Evolutionary conservation across 2,888 invertebrate species (phyloP).

Genomic region (Platynereis dumerilii): DNA sequence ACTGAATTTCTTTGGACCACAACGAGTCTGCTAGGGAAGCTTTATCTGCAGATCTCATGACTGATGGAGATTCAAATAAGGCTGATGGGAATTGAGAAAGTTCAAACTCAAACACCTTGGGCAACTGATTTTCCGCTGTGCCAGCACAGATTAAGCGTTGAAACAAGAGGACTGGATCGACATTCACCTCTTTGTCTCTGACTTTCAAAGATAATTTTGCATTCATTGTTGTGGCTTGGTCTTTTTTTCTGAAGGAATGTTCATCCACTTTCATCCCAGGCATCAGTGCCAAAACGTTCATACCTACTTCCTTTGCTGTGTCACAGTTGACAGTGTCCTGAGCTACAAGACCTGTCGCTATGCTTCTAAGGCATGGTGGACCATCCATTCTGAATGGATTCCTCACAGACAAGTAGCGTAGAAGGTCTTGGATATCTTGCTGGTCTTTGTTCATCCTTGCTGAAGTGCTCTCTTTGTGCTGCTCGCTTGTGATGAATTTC

Average conservation of each 20-base stretch:
- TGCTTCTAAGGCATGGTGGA: conserved; percentile 36
- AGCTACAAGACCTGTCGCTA: conserved; percentile 39
- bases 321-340: conserved; percentile 37
- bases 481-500: conserved; percentile 20
- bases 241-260: conserved; percentile 30
- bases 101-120: conserved; percentile 12
- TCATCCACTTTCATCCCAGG: conserved; percentile 27
- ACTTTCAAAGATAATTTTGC: conserved; percentile 22
- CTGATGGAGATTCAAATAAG: conserved; percentile 31
- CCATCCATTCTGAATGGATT: conserved; percentile 36
- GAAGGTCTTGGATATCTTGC: conserved; percentile 31
- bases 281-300: conserved; percentile 32
- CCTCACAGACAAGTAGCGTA: conserved; percentile 29
- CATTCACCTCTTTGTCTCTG: conserved; percentile 28
- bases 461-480: conserved; percentile 26
- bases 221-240: conserved; percentile 31
- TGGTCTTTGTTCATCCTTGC: conserved; percentile 30
- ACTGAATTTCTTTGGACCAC: background rate
- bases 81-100: conserved; percentile 27
- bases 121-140: conserved; percentile 18
- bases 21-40: conserved; percentile 1
- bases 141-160: conserved; percentile 34
- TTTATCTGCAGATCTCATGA: conserved; percentile 6
- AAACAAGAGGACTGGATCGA: conserved; percentile 40
- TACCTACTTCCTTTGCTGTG: conserved; percentile 33